Evolutionary conservation across 2,113 vertebrate genomes (phyloP), one percentile per base, ranked within the genome.

Genomic region (Tachysurus vachellii): DNA sequence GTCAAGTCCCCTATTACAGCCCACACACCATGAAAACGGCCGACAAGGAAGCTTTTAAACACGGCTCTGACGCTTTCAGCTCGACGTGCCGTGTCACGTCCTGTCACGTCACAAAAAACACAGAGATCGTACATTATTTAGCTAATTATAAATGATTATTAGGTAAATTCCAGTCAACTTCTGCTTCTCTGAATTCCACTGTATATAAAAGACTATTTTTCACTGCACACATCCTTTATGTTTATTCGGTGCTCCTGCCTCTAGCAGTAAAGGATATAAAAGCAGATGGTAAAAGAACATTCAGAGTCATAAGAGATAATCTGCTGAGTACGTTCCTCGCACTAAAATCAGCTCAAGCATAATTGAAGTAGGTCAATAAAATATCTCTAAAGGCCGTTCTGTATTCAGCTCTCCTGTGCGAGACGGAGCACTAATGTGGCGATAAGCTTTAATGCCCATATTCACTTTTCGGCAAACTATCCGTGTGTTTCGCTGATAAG

Each of bases 401-500:
- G 50, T 26, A 44, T 79, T 80, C 62, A 66, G 50, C 44, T 59
- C 26, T 82, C 57, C 79, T n/a, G 85, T 79, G 76, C 21, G 53
- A 81, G 85, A 57, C 57, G n/a, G 73, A 44, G 73, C 71, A 53
- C 84, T 36, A 86, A 68, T 68, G 44, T 75, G 70, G 50, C 42
- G 86, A 84, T 87, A 79, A 87, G 81, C 86, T 54, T 87, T 87
- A 75, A 87, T 77, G 70, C 86, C 71, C 59, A n/a, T 47, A 71
- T 83, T 87, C 44, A 68, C 68, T 66, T 42, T 50, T 54, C 56
- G 16, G 66, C 84, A 90, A 82, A 88, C 44, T 57, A 61, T 83
- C 75, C 71, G 16, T 71, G 92, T 26, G 89, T 87, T 77, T 80
- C 89, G 85, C 89, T 87, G 91, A 94, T 93, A 92, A 93, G 92